These are phyloP conservation scores for Ceyx melanurus DNA, from an alignment of 2,113 vertebrate genomes.

Conservation along the genomic window DNA sequence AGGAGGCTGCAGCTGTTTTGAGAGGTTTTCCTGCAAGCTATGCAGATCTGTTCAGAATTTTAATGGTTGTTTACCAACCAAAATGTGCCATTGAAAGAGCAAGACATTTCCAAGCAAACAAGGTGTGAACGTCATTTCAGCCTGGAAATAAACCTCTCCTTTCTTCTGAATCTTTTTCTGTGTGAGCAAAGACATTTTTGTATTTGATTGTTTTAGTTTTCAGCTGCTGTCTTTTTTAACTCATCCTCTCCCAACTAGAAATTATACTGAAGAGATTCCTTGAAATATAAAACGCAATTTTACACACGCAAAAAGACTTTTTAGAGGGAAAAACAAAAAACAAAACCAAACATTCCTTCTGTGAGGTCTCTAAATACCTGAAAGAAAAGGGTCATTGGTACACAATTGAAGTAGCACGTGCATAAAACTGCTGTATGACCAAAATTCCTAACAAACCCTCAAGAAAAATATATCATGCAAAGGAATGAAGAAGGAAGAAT, in stretches of 20 bases:
- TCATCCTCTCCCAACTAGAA: background rate
- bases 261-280: background rate
- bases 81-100: slow-evolving; percentile 43
- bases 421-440: background rate
- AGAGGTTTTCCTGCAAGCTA: slow-evolving; percentile 69
- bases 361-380: background rate
- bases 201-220: background rate
- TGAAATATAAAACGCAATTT: background rate
- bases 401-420: background rate
- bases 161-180: background rate
- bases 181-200: background rate
- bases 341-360: background rate
- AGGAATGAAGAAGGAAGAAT: background rate
- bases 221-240: background rate
- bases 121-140: slow-evolving; percentile 28
- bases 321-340: background rate
- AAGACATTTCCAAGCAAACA: slow-evolving; percentile 54
- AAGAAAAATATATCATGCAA: background rate
- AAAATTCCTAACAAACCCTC: background rate
- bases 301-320: background rate
- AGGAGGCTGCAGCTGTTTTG: slow-evolving; percentile 70
- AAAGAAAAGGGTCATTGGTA: background rate
- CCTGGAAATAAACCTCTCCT: slow-evolving; percentile 23
- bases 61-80: slow-evolving; percentile 67
- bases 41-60: slow-evolving; percentile 73